Evolutionary conservation across 2,797 vertebrate species (phyloP), one percentile per base, ranked within the genome.

Genomic region (Apogon hyalosoma): DNA sequence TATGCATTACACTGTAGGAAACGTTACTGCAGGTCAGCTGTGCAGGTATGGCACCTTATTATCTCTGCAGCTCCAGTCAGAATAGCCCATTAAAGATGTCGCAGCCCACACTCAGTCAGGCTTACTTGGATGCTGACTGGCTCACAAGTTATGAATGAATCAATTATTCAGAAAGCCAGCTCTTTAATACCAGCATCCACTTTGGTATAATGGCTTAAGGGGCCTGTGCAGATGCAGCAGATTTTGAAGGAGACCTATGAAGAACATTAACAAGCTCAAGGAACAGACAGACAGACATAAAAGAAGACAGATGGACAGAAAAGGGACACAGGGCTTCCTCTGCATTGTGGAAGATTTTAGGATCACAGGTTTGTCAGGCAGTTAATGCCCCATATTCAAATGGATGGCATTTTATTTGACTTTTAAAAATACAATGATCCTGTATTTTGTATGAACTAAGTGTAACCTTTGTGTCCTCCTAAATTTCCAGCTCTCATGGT

Each of bases 111-210:
- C 43, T 58, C 57, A 24, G 47, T 76, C 66, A 78, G 52, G 18
- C 38, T 70, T 63, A 79, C 66, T 53, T 57, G 75, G 61, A 67
- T 62, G 55, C 73, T 80, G 81, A 77, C 75, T 73, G 61, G 49
- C 67, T 77, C 24, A 71, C 70, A 82, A 60, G 49, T 80, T 84
- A 56, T 77, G 66, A 83, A 85, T 63, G 16, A 77, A 80, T 90
- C 43, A 75, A 78, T 88, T 83, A 90, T 86, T 88, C 65, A 83
- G 41, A 38, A 63, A 65, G 57, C 63, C 56, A 55, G 46, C 56
- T 75, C 73, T 79, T 78, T 82, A 79, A 87, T 83, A 72, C 63
- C 3, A 8, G 46, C 69, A 43, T 69, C 61, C 19, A 21, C 19
- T 21, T 21, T 21, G 58, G 65, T 78, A 63, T 75, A 72, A 63